Percentiles rank a stretch among this genome's conserved stretches.
Conservation (phyloP, 2,797 vertebrate genomes). For the Distichodus sexfasciatus region DNA sequence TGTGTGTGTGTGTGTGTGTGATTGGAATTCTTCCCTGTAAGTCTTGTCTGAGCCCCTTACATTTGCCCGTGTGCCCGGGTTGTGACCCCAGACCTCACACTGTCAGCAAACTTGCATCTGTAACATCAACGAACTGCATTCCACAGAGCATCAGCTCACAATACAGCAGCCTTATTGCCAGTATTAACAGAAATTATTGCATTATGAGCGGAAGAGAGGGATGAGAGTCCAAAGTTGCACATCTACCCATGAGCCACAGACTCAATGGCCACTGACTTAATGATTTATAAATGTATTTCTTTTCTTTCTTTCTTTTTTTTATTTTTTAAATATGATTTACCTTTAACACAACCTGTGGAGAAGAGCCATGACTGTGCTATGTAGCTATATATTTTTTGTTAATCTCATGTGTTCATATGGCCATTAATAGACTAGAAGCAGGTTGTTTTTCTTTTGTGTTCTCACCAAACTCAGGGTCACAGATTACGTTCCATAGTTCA, state of each 20-base stretch:
- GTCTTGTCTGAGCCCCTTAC: conserved; percentile 11
- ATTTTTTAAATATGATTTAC: too few species aligned
- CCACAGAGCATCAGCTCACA: conserved; percentile 23
- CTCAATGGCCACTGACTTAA: too few species aligned
- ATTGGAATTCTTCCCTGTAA: conserved; percentile 4
- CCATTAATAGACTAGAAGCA: too few species aligned
- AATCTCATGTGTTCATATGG: too few species aligned
- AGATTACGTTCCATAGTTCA: too few species aligned
- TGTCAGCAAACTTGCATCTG: neutral
- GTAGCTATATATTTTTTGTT: too few species aligned
- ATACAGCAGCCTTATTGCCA: conserved; percentile 4
- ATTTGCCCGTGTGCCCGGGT: neutral
- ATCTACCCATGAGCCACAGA: neutral
- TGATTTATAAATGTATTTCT: too few species aligned
- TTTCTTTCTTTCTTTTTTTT: too few species aligned
- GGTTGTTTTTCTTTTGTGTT: too few species aligned
- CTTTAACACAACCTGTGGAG: too few species aligned
- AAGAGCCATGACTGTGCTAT: too few species aligned
- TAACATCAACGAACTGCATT: conserved; percentile 27
- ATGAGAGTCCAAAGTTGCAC: conserved; percentile 5
- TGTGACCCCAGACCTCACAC: neutral
- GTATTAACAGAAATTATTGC: conserved; percentile 3
- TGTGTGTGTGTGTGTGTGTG: conserved; percentile 21
- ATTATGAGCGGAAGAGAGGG: neutral
- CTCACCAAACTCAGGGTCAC: too few species aligned